Evolutionary conservation across 2,113 vertebrate genomes (phyloP).

Genomic region (Tetrax tetrax): DNA sequence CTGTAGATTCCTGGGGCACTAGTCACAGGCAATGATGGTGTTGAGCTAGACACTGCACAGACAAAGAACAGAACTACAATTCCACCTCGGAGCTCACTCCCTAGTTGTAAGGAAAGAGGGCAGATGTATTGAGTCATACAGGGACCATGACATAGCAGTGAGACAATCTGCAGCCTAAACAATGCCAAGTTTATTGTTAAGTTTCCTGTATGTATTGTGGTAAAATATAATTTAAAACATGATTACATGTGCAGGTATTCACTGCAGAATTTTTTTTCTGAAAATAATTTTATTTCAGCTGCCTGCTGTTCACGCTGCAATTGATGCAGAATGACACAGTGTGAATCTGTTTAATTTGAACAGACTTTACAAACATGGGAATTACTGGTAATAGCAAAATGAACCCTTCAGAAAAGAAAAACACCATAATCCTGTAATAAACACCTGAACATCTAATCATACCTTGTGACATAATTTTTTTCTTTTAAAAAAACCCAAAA

Average conservation of each 20-base stretch:
- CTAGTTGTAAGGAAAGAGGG: background rate
- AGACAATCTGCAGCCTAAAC: background rate
- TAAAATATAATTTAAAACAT: background rate
- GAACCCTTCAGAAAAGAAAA: background rate
- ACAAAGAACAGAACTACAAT: background rate
- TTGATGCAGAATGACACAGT: background rate
- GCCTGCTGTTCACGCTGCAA: background rate
- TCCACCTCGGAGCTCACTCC: background rate
- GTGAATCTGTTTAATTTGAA: background rate
- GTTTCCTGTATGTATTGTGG: background rate
- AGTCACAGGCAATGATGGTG: background rate
- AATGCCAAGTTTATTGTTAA: background rate
- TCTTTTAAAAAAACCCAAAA: background rate
- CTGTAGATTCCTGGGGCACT: background rate
- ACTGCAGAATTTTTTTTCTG: background rate
- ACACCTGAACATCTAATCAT: background rate
- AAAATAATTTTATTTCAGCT: background rate
- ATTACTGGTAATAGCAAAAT: background rate
- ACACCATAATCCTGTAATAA: background rate
- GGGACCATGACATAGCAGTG: background rate
- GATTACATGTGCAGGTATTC: background rate
- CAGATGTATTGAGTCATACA: background rate
- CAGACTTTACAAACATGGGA: background rate
- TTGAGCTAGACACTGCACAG: background rate
- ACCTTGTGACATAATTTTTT: background rate